Evolutionary conservation across 2,888 invertebrate species (phyloP).

Genomic region (Eristalis tenax): DNA sequence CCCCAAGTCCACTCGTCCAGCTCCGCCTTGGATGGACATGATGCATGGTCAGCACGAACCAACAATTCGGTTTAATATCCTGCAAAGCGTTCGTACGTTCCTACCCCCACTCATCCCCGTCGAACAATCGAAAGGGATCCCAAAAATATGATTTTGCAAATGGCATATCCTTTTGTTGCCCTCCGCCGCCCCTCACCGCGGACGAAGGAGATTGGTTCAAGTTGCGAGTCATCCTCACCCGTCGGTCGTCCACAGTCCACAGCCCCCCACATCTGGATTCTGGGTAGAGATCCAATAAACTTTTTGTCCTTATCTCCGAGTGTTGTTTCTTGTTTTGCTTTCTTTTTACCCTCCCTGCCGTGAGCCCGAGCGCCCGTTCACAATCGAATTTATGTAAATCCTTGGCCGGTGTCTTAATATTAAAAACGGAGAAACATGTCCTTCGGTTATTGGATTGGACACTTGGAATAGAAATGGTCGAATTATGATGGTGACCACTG

Average conservation of each 20-base stretch:
- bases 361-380: conserved; percentile 22
- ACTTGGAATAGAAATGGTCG: conserved; percentile 76
- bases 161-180: conserved; percentile 59
- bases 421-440: conserved; percentile 73
- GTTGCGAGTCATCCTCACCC: conserved; percentile 52
- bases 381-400: conserved; percentile 72
- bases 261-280: conserved; percentile 13
- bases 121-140: conserved; percentile 62
- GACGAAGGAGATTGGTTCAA: conserved; percentile 44
- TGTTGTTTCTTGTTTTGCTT: conserved; percentile 39
- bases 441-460: conserved; percentile 75
- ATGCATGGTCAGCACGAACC: conserved; percentile 71
- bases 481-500: conserved; percentile 74
- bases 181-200: not conserved
- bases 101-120: conserved; percentile 2
- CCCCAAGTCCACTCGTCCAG: conserved; percentile 7
- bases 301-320: conserved; percentile 65
- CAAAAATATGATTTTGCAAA: conserved; percentile 70
- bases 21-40: conserved; percentile 42
- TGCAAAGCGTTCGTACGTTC: conserved; percentile 65
- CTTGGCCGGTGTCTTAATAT: conserved; percentile 71
- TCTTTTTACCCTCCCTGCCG: not conserved
- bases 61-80: conserved; percentile 70
- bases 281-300: conserved; percentile 65
- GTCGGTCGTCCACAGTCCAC: conserved; percentile 10